phyloP scores from a whole-genome alignment of 2,113 vertebrate genomes.

The Lampris incognitus region DNA sequence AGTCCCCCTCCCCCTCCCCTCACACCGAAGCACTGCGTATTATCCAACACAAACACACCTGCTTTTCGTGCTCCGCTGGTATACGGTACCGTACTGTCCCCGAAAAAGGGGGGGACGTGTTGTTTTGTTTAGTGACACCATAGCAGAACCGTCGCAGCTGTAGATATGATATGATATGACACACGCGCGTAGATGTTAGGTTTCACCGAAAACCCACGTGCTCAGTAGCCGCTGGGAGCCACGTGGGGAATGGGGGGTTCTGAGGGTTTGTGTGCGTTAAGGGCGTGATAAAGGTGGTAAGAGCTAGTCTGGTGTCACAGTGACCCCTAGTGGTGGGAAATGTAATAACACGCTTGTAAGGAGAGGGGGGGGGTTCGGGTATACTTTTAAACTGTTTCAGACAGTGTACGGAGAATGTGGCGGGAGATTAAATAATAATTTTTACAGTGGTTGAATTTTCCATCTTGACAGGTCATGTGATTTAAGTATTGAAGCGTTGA shows the following conservation, averaged over 20 bases:
- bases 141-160: slow-evolving; percentile 48
- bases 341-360: slow-evolving; percentile 14
- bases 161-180: slow-evolving; percentile 9
- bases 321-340: slow-evolving; percentile 68
- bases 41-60: slow-evolving; percentile 57
- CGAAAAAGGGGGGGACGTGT: slow-evolving; percentile 17
- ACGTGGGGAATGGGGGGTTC: background rate
- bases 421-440: slow-evolving; percentile 20
- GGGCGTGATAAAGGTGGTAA: slow-evolving; percentile 19
- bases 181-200: slow-evolving; percentile 6
- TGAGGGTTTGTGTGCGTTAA: slow-evolving; percentile 1
- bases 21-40: slow-evolving; percentile 70
- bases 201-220: slow-evolving; percentile 2
- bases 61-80: slow-evolving; percentile 68
- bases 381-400: too few species aligned
- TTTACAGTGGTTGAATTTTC: too few species aligned
- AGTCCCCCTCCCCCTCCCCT: slow-evolving; percentile 14
- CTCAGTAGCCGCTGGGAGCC: background rate
- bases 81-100: slow-evolving; percentile 43
- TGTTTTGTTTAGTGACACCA: slow-evolving; percentile 41
- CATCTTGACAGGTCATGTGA: too few species aligned
- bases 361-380: too few species aligned
- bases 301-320: slow-evolving; percentile 51
- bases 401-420: background rate
- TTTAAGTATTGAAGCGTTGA: background rate